Conservation (phyloP, 2,888 invertebrate species). For the Epirrhoe tristata region DNA sequence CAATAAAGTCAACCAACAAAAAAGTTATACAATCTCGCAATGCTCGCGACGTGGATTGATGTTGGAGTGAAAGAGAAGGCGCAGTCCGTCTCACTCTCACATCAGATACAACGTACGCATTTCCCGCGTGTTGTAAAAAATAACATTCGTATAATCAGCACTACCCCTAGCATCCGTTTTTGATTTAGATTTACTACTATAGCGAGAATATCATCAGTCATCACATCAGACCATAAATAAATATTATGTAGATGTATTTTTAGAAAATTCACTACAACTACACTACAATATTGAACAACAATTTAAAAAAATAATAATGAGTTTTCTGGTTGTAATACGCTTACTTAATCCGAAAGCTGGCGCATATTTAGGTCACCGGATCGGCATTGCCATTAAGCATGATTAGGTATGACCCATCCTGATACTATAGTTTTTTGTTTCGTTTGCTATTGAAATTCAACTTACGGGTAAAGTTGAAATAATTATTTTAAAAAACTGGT, state of each 20-base stretch:
- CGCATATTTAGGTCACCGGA: too few species aligned
- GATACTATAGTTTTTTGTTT: too few species aligned
- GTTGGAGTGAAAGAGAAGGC: conserved; percentile 43
- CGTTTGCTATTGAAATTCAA: too few species aligned
- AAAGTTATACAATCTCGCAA: conserved; percentile 45
- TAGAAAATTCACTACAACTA: too few species aligned
- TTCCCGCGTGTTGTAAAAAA: conserved; percentile 46
- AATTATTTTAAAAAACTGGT: conserved; percentile 5
- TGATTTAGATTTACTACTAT: not conserved
- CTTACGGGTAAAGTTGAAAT: too few species aligned
- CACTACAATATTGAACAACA: too few species aligned
- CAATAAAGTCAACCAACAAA: conserved; percentile 45
- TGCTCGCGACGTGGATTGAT: conserved; percentile 65
- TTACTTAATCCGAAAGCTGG: too few species aligned
- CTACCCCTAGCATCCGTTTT: conserved; percentile 2
- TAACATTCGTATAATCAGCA: conserved; percentile 41
- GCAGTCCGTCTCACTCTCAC: conserved; percentile 36
- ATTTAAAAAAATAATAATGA: too few species aligned
- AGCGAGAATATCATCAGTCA: not conserved
- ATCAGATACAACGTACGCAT: conserved; percentile 37
- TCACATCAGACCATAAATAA: not conserved
- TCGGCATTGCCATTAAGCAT: too few species aligned
- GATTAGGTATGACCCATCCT: too few species aligned
- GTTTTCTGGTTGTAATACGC: too few species aligned
- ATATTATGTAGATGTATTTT: too few species aligned